phyloP scores from a whole-genome alignment of 2,113 vertebrate genomes.

The Oplegnathus fasciatus region DNA sequence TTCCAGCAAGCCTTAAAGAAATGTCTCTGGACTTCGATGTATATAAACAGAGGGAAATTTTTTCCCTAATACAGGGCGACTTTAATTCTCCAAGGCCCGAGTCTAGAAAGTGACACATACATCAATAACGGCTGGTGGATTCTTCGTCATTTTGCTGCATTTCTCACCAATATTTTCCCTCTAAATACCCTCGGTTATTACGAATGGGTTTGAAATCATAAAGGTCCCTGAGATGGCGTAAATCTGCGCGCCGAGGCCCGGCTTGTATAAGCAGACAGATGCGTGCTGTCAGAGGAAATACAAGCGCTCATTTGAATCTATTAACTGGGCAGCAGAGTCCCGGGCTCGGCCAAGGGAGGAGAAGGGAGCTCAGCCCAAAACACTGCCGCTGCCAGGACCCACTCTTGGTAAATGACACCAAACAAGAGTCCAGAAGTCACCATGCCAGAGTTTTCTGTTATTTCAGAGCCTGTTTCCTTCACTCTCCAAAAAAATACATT shows the following conservation, averaged over 20 bases:
- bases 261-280: conserved; percentile 76
- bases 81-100: conserved; percentile 22
- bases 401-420: background rate
- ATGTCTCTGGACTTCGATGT: conserved; percentile 29
- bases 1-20: conserved; percentile 30
- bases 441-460: conserved; percentile 36
- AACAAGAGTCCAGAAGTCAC: conserved; percentile 21
- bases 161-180: conserved; percentile 14
- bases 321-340: conserved; percentile 66
- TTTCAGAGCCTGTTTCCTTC: background rate
- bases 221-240: conserved; percentile 43
- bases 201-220: conserved; percentile 25
- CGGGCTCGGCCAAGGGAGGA: conserved; percentile 17
- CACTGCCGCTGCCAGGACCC: background rate
- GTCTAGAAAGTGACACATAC: conserved; percentile 24
- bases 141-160: conserved; percentile 37
- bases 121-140: conserved; percentile 51
- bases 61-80: background rate
- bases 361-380: conserved; percentile 1
- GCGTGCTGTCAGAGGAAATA: conserved; percentile 81
- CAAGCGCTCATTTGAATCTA: conserved; percentile 81
- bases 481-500: background rate
- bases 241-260: conserved; percentile 25
- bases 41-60: conserved; percentile 37
- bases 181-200: conserved; percentile 61